Conservation (phyloP, 2,113 vertebrate genomes). For the Nesogale talazaci region DNA sequence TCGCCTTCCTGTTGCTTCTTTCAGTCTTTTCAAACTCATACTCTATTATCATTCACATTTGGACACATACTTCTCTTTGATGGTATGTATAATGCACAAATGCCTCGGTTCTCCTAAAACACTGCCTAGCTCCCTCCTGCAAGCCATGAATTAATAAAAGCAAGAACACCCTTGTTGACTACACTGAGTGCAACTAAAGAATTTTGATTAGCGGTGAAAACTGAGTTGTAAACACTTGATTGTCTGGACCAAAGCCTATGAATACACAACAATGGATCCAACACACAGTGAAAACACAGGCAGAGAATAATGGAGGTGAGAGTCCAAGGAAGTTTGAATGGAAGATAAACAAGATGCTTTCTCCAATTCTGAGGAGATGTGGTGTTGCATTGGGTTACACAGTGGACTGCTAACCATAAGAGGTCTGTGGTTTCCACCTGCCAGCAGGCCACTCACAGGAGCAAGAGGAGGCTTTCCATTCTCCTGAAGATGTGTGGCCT, state of each 20-base stretch:
- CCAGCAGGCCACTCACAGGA: too few relatives aligned
- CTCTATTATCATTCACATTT: conserved; percentile 13
- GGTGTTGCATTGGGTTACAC: too few relatives aligned
- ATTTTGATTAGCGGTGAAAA: conserved; percentile 46
- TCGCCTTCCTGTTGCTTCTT: background rate
- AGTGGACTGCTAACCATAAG: too few relatives aligned
- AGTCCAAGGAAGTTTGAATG: background rate
- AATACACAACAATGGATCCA: background rate
- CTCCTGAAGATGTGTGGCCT: too few relatives aligned
- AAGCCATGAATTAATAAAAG: background rate
- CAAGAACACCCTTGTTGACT: background rate
- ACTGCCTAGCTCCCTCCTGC: background rate
- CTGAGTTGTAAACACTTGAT: background rate
- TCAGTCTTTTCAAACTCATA: background rate
- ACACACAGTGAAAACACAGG: background rate
- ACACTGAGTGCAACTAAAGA: background rate
- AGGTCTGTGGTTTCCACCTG: too few relatives aligned
- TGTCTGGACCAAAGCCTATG: conserved; percentile 22
- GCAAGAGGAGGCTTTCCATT: too few relatives aligned
- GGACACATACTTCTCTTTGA: background rate
- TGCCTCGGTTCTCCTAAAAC: background rate
- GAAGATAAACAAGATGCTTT: background rate
- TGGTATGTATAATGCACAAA: background rate
- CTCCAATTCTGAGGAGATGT: background rate
- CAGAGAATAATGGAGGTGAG: background rate